A percentile compares a stretch with the other conserved stretches of the same genome.
Conservation (phyloP, 2,797 vertebrate species). For the Rhinatrema bivittatum region DNA sequence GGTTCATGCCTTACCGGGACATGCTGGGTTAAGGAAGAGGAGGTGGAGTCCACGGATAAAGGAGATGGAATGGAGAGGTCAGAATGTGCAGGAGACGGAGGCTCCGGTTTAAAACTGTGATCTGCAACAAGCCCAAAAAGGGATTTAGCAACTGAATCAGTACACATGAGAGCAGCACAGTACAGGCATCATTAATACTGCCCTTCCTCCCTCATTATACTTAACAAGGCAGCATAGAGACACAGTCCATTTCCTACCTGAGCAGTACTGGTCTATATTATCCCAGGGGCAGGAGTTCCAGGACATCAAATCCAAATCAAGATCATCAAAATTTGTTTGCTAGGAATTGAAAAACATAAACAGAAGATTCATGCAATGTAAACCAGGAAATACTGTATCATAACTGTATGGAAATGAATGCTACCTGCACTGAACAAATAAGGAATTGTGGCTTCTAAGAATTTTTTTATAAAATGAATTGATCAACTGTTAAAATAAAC, state of each 20-base stretch:
- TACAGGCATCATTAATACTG: background rate
- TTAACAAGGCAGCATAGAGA: background rate
- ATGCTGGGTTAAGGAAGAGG: conserved; percentile 60
- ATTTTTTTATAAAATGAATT: too few species aligned
- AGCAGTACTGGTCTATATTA: conserved; percentile 49
- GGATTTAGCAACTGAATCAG: too few species aligned
- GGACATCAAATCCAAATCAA: conserved; percentile 73
- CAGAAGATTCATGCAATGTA: conserved; percentile 5
- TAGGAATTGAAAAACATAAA: conserved; percentile 30
- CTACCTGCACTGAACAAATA: too few species aligned
- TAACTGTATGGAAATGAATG: too few species aligned
- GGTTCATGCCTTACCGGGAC: conserved; percentile 67
- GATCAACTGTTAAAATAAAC: background rate
- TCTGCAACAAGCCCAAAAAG: conserved; percentile 45
- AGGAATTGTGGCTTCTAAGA: too few species aligned
- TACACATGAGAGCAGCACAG: too few species aligned
- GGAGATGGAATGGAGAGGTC: conserved; percentile 72
- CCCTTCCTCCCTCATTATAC: background rate
- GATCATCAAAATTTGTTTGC: conserved; percentile 59
- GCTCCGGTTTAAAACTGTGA: conserved; percentile 56
- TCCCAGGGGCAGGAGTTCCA: conserved; percentile 66
- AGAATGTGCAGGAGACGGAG: conserved; percentile 70
- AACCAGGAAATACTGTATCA: conserved; percentile 4
- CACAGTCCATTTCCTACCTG: conserved; percentile 49
- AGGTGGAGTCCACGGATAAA: conserved; percentile 57